A percentile compares a stretch with the other conserved stretches of the same genome.
Evolutionary conservation across 1,140 invertebrate genomes (phyloP).

Genomic region (Drosophila sechellia): DNA sequence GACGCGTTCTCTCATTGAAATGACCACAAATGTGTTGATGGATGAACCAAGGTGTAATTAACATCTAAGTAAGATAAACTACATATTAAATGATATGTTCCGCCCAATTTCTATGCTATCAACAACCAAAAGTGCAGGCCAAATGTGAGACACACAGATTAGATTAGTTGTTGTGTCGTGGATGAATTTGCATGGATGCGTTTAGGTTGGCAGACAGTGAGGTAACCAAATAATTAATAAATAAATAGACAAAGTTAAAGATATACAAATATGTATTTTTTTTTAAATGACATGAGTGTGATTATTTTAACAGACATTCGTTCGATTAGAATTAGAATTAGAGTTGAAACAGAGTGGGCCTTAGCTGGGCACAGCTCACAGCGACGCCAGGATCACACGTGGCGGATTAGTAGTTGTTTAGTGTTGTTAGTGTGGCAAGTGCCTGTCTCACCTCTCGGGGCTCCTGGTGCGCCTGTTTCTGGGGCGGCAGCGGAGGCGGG

Average conservation of each 20-base stretch:
- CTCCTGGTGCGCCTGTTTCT: slow-evolving; percentile 87
- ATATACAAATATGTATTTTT: slow-evolving; percentile 74
- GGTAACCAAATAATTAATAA: slow-evolving; percentile 60
- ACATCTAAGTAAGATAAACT: not conserved
- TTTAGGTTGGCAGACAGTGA: slow-evolving; percentile 34
- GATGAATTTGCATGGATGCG: slow-evolving; percentile 3
- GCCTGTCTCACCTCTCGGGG: slow-evolving; percentile 84
- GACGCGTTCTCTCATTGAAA: not conserved
- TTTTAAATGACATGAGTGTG: slow-evolving; percentile 68
- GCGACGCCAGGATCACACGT: slow-evolving; percentile 42
- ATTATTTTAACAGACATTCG: slow-evolving; percentile 75
- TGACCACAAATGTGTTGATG: not conserved
- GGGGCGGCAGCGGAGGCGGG: slow-evolving; percentile 50
- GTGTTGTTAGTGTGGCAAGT: slow-evolving; percentile 76
- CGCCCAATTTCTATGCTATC: slow-evolving; percentile 13
- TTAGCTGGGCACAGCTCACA: slow-evolving; percentile 32
- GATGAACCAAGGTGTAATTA: not conserved
- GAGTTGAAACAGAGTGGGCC: slow-evolving; percentile 51
- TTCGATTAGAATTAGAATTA: slow-evolving; percentile 62
- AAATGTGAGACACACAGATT: slow-evolving; percentile 17
- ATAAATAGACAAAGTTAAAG: slow-evolving; percentile 65
- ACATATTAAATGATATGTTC: slow-evolving; percentile 4
- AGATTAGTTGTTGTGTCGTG: slow-evolving; percentile 8
- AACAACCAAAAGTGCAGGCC: slow-evolving; percentile 14
- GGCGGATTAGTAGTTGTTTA: slow-evolving; percentile 74